Evolutionary conservation across 2,888 invertebrate genomes (phyloP).

Genomic region (Orgyia antiqua): DNA sequence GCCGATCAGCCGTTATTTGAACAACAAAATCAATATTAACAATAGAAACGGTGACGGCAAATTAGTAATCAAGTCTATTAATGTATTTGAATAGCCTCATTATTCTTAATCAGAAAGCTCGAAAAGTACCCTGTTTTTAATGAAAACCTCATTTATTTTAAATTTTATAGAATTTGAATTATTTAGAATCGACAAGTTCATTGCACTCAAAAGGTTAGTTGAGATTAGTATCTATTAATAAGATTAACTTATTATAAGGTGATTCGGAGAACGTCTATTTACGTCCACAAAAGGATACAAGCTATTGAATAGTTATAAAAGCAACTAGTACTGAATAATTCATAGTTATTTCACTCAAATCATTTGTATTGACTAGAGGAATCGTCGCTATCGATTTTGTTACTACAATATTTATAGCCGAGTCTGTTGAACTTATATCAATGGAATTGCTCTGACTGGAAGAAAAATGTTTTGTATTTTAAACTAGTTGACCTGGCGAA

Average conservation of each 20-base stretch:
- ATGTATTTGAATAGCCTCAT: conserved; percentile 7
- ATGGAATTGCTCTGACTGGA: too few species aligned
- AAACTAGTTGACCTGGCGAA: too few species aligned
- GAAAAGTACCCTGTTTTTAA: conserved; percentile 3
- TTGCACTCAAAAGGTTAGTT: not conserved
- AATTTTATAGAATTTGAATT: conserved; percentile 1
- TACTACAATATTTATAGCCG: not conserved
- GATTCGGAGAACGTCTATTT: conserved; percentile 15
- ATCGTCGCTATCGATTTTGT: conserved; percentile 5
- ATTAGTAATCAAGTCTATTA: conserved; percentile 2
- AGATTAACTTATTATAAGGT: conserved; percentile 20
- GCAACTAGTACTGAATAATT: conserved; percentile 19
- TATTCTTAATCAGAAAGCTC: conserved; percentile 3
- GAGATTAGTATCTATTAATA: conserved; percentile 15
- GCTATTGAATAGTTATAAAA: conserved; percentile 13
- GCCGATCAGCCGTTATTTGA: not conserved
- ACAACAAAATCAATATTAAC: not conserved
- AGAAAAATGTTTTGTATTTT: too few species aligned
- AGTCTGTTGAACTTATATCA: not conserved
- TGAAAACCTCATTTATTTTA: conserved; percentile 5
- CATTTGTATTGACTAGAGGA: conserved; percentile 14
- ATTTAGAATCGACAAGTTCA: not conserved
- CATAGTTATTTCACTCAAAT: conserved; percentile 11
- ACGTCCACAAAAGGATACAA: conserved; percentile 17
- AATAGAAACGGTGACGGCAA: conserved; percentile 1